Evolutionary conservation across 2,113 vertebrate genomes (phyloP).

Genomic region (Passer domesticus): DNA sequence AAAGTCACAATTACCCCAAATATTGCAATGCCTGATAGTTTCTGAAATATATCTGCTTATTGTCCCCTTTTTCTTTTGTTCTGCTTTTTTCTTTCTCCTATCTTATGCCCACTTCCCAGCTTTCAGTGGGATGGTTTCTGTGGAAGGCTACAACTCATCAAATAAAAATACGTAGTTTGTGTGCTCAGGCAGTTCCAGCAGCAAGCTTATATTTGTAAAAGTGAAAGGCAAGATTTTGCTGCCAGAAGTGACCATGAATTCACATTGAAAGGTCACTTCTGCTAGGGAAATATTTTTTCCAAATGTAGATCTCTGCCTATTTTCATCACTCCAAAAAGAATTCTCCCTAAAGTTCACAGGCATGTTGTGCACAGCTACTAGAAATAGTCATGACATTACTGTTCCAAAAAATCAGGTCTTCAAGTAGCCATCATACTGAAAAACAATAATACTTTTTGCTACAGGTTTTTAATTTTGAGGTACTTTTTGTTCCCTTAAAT

Average conservation of each 20-base stretch:
- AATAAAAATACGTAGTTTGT: not conserved
- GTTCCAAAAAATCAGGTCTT: not conserved
- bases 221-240: slow-evolving; percentile 6
- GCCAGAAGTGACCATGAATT: slow-evolving; percentile 10
- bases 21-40: not conserved
- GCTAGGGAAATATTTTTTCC: not conserved
- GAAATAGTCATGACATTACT: not conserved
- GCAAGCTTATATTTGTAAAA: not conserved
- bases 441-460: not conserved
- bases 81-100: not conserved
- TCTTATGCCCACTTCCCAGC: not conserved
- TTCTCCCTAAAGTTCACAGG: not conserved
- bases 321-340: not conserved
- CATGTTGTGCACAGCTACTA: not conserved
- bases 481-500: not conserved
- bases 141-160: not conserved
- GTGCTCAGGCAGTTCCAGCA: not conserved
- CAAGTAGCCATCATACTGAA: not conserved
- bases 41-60: not conserved
- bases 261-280: slow-evolving; percentile 6
- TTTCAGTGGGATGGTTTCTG: not conserved
- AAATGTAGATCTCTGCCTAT: not conserved
- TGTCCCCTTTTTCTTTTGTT: not conserved
- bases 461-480: not conserved
- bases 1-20: not conserved